A percentile compares a stretch with the other conserved stretches of the same genome.
Conservation (phyloP, 2,113 vertebrate species). For the Oreotragus oreotragus region DNA sequence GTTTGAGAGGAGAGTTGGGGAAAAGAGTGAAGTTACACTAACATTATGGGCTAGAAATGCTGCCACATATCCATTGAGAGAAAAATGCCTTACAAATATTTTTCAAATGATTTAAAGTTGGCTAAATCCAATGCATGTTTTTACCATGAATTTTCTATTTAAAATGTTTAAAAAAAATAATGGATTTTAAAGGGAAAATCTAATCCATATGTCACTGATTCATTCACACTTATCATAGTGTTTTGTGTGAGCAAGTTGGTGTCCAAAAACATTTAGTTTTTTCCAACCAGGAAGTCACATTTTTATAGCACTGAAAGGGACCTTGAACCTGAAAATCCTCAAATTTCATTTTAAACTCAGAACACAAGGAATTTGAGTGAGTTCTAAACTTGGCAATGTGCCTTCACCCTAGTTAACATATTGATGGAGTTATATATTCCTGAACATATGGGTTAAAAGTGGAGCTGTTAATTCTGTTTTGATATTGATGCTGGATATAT, state of each 20-base stretch:
- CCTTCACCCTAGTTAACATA: conserved; percentile 66
- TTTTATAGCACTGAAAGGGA: conserved; percentile 64
- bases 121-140: conserved; percentile 57
- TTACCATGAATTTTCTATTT: conserved; percentile 67
- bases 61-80: conserved; percentile 52
- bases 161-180: conserved; percentile 40
- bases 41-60: conserved; percentile 33
- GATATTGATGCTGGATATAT: conserved; percentile 55
- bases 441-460: conserved; percentile 63
- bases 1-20: neutral
- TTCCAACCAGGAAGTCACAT: conserved; percentile 65
- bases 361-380: conserved; percentile 69
- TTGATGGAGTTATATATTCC: conserved; percentile 57
- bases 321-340: conserved; percentile 65
- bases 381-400: conserved; percentile 66
- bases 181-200: conserved; percentile 64
- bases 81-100: conserved; percentile 59
- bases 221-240: conserved; percentile 73
- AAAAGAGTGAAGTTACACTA: neutral
- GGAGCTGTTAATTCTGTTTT: conserved; percentile 71
- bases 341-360: conserved; percentile 70
- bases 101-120: conserved; percentile 71
- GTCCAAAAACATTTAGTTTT: conserved; percentile 49
- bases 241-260: conserved; percentile 63
- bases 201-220: conserved; percentile 72